Percentiles rank a stretch among this genome's conserved stretches.
These are phyloP conservation scores for Nebria salina DNA, from an alignment of 2,888 invertebrate genomes.

Conservation along the genomic window DNA sequence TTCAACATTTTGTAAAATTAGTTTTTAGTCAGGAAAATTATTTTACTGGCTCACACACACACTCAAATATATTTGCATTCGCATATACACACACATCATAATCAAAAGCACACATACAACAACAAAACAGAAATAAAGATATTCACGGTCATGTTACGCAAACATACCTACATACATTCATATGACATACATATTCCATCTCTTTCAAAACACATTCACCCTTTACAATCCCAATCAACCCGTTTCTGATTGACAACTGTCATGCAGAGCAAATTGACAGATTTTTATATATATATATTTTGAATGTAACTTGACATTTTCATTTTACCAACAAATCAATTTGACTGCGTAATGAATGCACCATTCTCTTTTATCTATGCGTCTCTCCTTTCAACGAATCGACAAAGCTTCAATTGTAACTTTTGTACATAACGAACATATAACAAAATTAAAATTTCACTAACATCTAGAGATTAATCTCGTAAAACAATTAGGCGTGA, in stretches of 20 bases:
- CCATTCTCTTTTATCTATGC: background rate
- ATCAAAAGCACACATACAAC: too few relatives aligned
- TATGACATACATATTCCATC: too few relatives aligned
- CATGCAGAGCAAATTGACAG: background rate
- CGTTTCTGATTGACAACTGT: background rate
- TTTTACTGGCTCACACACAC: background rate
- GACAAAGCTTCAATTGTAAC: too few relatives aligned
- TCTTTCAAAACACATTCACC: background rate
- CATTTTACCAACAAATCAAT: background rate
- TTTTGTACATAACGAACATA: background rate
- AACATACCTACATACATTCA: too few relatives aligned
- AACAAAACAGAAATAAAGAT: too few relatives aligned
- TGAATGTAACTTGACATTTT: background rate
- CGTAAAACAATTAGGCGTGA: background rate
- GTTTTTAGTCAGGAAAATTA: slow-evolving; percentile 10
- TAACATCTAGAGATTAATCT: background rate
- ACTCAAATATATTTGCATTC: too few relatives aligned
- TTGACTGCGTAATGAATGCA: background rate
- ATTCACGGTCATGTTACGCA: too few relatives aligned
- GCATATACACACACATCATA: too few relatives aligned
- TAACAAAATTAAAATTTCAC: background rate
- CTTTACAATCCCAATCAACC: slow-evolving; percentile 10
- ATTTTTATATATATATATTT: background rate
- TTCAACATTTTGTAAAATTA: slow-evolving; percentile 38
- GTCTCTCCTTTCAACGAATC: background rate